phyloP scores from a whole-genome alignment of 2,888 invertebrate species.

The Eudasyphora cyanicolor region DNA sequence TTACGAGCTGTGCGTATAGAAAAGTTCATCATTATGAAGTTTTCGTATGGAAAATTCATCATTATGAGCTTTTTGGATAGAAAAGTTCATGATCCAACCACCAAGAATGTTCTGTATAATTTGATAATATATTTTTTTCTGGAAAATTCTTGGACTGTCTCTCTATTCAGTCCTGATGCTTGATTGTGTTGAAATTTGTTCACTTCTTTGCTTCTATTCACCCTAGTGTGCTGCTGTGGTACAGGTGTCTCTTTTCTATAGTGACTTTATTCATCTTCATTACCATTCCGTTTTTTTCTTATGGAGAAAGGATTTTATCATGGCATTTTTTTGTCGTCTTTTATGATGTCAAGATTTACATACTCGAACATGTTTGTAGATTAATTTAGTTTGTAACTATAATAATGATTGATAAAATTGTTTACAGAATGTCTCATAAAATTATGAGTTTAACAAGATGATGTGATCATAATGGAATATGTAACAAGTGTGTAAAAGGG shows the following conservation, averaged over 20 bases:
- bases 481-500: too few species aligned
- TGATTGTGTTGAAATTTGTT: too few species aligned
- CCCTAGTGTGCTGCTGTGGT: background rate
- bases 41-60: too few species aligned
- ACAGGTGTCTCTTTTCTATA: constrained; percentile 19
- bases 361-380: background rate
- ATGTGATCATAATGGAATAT: background rate
- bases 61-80: too few species aligned
- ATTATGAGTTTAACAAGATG: constrained; percentile 41
- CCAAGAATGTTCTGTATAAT: too few species aligned
- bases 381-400: background rate
- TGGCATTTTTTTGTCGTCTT: background rate
- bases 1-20: too few species aligned
- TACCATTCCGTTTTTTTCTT: constrained; percentile 1
- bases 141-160: too few species aligned
- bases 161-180: too few species aligned
- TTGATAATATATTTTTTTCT: too few species aligned
- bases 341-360: constrained; percentile 10
- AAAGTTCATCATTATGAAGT: too few species aligned
- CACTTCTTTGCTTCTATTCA: too few species aligned
- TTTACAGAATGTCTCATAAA: constrained; percentile 41
- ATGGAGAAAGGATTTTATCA: constrained; percentile 6
- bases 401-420: constrained; percentile 41
- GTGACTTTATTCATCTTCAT: constrained; percentile 27
- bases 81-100: too few species aligned